Conservation (phyloP, 2,888 invertebrate species). For the Drosophila diplacantha region DNA sequence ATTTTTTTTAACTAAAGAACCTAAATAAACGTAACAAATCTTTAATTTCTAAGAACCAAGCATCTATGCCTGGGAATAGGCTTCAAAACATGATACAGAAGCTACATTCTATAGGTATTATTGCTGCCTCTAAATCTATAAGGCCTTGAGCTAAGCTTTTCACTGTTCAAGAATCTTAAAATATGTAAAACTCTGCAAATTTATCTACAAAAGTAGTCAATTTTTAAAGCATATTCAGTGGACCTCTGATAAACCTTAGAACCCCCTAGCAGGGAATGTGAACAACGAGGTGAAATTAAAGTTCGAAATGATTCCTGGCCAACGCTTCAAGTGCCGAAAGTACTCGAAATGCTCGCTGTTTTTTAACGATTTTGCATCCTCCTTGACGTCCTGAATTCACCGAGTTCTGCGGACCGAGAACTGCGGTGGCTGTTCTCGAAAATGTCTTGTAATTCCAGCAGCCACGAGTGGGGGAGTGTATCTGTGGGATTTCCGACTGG, state of each 20-base stretch:
- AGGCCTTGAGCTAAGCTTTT: neutral
- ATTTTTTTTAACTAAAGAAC: neutral
- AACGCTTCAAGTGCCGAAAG: slow-evolving; percentile 25
- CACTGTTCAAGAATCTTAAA: neutral
- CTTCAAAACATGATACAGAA: neutral
- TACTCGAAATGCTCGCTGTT: slow-evolving; percentile 43
- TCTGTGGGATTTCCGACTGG: slow-evolving; percentile 4
- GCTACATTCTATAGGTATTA: neutral
- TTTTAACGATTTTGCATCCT: slow-evolving; percentile 45
- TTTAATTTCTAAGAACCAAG: too few species aligned
- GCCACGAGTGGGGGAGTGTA: neutral
- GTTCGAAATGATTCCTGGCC: slow-evolving; percentile 6
- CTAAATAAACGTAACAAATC: too few species aligned
- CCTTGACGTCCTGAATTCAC: neutral
- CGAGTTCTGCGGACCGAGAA: slow-evolving; percentile 25
- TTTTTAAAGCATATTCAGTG: neutral
- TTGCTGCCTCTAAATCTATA: neutral
- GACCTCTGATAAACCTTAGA: neutral
- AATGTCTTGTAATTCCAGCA: slow-evolving; percentile 49
- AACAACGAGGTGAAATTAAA: slow-evolving; percentile 10
- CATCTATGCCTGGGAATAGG: neutral
- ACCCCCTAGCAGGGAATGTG: neutral
- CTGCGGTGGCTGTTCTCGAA: slow-evolving; percentile 21
- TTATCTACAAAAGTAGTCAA: neutral
- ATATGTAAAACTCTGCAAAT: neutral